Conservation (phyloP, 2,888 invertebrate species). For the Erpobdella octoculata region DNA sequence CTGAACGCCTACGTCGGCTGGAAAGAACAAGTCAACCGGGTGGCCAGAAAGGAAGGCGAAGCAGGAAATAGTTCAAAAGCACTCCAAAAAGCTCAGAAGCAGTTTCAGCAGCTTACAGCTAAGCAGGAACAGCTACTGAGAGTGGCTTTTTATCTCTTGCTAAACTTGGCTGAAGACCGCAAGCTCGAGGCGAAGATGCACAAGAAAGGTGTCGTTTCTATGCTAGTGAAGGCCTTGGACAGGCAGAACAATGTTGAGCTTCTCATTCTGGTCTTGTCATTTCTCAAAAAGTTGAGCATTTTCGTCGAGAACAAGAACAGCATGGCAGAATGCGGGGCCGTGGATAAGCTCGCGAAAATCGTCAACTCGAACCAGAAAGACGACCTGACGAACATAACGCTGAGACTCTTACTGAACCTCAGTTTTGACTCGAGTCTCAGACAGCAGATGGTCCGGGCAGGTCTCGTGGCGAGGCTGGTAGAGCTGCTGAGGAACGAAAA, state of each 20-base stretch:
- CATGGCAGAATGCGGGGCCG: conserved; percentile 60
- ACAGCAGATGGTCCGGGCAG: conserved; percentile 79
- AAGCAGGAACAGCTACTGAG: conserved; percentile 86
- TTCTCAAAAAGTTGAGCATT: conserved; percentile 86
- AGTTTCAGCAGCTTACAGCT: conserved; percentile 70
- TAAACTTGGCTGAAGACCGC: conserved; percentile 90
- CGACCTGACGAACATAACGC: conserved; percentile 71
- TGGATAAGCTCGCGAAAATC: conserved; percentile 67
- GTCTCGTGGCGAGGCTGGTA: conserved; percentile 79
- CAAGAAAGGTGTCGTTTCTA: conserved; percentile 78
- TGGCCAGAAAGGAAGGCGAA: background rate
- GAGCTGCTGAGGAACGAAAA: conserved; percentile 62
- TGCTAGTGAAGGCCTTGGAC: conserved; percentile 79
- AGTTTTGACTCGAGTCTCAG: conserved; percentile 83
- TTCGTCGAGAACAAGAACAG: conserved; percentile 87
- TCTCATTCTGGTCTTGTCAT: conserved; percentile 78
- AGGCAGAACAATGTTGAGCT: conserved; percentile 76
- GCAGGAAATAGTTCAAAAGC: background rate
- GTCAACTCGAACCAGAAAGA: conserved; percentile 60
- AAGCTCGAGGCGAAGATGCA: conserved; percentile 95
- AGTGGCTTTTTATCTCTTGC: conserved; percentile 81
- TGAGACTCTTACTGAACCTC: conserved; percentile 84
- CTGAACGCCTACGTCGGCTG: conserved; percentile 84
- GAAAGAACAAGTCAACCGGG: conserved; percentile 56
- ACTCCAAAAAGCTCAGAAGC: conserved; percentile 65